Evolutionary conservation across 2,888 invertebrate genomes (phyloP), one percentile per base, ranked within the genome.

Genomic region (Yponomeuta plumbellus): DNA sequence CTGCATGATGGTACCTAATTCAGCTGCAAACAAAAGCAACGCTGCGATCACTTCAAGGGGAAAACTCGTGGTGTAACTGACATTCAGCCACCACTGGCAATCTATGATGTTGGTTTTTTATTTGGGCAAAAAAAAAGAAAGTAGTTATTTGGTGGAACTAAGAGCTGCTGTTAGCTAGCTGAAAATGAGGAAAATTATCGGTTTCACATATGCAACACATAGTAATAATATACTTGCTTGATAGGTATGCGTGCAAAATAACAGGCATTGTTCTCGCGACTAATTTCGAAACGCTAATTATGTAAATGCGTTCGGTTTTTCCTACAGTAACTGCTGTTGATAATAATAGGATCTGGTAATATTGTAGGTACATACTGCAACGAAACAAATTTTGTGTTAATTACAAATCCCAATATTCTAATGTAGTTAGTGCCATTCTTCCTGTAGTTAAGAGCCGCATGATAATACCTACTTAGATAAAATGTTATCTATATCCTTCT

Each of bases 251-350:
- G 56, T 61, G 52, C 61, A 61, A 56, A 52, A 23, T 64, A 34
- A 57, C 21, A 39, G 11, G 61, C 65, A 63, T 65, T 64, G 66
- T 66, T 66, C 58, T 61, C 65, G 58, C 44, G 58, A 44, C 39
- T 39, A 67, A 69, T 67, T 68, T 61, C 52, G 66, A 68, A 69
- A 65, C 65, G 67, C 66, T 56, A 65, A 67, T 67, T 69, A 69
- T 66, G 65, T 65, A 68, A 69, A 70, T 67, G 57, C 67, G 39
- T 44, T 68, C 65, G 67, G 70, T 63, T 70, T 70, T 70, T 68
- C 69, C 70, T 67, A 0, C 20, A 2, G 61, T 61, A 61, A 20
- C 20, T 61, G 61, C 34, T 34, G 34, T 8, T 8, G 34, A 34
- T 34, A 34, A 34, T 34, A 34, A n/a, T n/a, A n/a, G n/a, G n/a